phyloP scores from a whole-genome alignment of 2,888 invertebrate genomes.

The Dimorphilus gyrociliatus region DNA sequence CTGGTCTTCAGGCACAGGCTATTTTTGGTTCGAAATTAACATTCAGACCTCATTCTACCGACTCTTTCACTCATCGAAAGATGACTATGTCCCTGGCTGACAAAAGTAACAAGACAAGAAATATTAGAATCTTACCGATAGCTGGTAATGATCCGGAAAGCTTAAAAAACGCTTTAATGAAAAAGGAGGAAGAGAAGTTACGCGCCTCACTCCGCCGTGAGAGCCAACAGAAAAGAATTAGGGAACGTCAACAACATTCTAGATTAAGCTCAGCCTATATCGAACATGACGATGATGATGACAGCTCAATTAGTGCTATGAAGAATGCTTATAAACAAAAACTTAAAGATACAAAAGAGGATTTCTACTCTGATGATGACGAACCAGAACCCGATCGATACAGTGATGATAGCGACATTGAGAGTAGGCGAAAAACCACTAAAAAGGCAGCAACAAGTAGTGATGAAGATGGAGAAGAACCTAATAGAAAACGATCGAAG shows the following conservation, averaged over 20 bases:
- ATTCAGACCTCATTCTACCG: constrained; percentile 94
- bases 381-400: constrained; percentile 1
- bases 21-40: constrained; percentile 89
- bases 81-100: constrained; percentile 96
- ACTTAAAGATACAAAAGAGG: constrained; percentile 4
- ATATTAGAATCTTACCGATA: constrained; percentile 81
- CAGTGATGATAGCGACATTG: too few relatives aligned
- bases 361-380: not conserved
- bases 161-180: constrained; percentile 71
- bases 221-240: constrained; percentile 45
- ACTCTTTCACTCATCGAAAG: constrained; percentile 95
- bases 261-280: constrained; percentile 42
- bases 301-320: constrained; percentile 77
- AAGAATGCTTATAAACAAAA: constrained; percentile 80
- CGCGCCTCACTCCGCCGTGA: constrained; percentile 66
- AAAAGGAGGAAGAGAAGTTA: constrained; percentile 92
- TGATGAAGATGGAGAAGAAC: too few relatives aligned
- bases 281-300: constrained; percentile 50
- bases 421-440: too few relatives aligned
- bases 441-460: too few relatives aligned
- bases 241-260: constrained; percentile 40
- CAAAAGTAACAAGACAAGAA: constrained; percentile 49
- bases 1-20: constrained; percentile 90
- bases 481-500: too few relatives aligned
- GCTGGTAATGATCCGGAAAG: constrained; percentile 87